Evolutionary conservation across 2,113 vertebrate species (phyloP), one percentile per base, ranked within the genome.

Genomic region (Ceyx margarethae): DNA sequence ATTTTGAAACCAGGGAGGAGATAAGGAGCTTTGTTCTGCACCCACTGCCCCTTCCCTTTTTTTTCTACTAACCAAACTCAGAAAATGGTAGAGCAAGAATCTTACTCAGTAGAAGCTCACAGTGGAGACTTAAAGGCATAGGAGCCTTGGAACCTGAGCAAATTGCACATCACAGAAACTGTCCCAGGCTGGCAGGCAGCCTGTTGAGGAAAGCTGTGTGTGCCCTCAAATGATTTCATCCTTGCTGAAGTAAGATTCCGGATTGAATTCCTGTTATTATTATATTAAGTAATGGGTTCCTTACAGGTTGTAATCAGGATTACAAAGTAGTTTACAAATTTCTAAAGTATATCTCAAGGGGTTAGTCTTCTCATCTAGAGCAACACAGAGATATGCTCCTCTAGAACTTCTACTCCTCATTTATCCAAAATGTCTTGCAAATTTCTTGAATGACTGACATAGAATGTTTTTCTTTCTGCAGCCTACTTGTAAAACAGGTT

Each of bases 121-220:
- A 58, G 15, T 53, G 81, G 89, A 82, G 64, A 66, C 23, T 13
- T 58, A 81, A 68, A 58, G 9, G 19, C 14, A 17, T 11, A n/a
- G 26, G n/a, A 67, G 31, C 12, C 67, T 60, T 78, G 57, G 82
- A 56, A 65, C 3, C 1, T 54, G 37, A 89, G 26, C 15, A 40
- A 61, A 60, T 31, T 60, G 23, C 65, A 28, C 42, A 51, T 53
- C n/a, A 51, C 21, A 79, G 43, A 57, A 51, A n/a, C 9, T 51
- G 19, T 75, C 28, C 51, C 2, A 4, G 29, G 26, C 4, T 75
- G 66, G 25, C 17, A 26, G 10, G 29, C 31, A 94, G 23, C 14
- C 60, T 25, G 11, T 16, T 2, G 1, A 56, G 46, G 51, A 75
- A 87, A 65, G 26, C 29, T 0, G 0, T 0, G 0, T 40, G 29